Evolutionary conservation across 2,888 invertebrate genomes (phyloP).

Genomic region (Melolontha melolontha): DNA sequence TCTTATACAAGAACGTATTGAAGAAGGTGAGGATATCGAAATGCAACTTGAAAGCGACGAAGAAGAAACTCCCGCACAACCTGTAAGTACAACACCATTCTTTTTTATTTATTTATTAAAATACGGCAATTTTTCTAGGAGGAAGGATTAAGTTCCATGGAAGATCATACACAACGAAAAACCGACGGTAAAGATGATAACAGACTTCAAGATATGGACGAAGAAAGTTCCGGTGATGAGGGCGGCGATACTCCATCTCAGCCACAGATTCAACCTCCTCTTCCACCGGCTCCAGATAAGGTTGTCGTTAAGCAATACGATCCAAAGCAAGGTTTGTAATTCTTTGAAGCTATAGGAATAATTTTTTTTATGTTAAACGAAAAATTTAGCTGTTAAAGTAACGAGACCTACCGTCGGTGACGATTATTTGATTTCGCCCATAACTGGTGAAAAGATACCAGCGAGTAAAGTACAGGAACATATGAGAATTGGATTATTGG

Average conservation of each 20-base stretch:
- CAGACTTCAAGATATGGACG: conserved; percentile 91
- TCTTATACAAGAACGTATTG: conserved; percentile 86
- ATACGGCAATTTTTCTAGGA: conserved; percentile 55
- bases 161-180: conserved; percentile 70
- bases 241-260: conserved; percentile 62
- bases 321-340: conserved; percentile 80
- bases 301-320: conserved; percentile 98
- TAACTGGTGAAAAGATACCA: conserved; percentile 97
- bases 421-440: conserved; percentile 96
- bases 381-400: conserved; percentile 65
- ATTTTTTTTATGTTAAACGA: neutral
- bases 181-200: conserved; percentile 66
- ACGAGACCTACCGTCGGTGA: conserved; percentile 77
- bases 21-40: conserved; percentile 86
- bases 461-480: conserved; percentile 98
- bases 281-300: conserved; percentile 91
- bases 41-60: conserved; percentile 91
- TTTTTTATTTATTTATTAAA: neutral
- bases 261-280: conserved; percentile 70
- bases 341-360: conserved; percentile 26
- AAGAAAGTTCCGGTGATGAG: conserved; percentile 83
- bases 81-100: neutral
- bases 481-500: conserved; percentile 95
- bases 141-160: conserved; percentile 75
- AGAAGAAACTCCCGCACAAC: conserved; percentile 57